These are phyloP conservation scores for Cephalopterus ornatus DNA, from an alignment of 2,113 vertebrate genomes.

Conservation along the genomic window DNA sequence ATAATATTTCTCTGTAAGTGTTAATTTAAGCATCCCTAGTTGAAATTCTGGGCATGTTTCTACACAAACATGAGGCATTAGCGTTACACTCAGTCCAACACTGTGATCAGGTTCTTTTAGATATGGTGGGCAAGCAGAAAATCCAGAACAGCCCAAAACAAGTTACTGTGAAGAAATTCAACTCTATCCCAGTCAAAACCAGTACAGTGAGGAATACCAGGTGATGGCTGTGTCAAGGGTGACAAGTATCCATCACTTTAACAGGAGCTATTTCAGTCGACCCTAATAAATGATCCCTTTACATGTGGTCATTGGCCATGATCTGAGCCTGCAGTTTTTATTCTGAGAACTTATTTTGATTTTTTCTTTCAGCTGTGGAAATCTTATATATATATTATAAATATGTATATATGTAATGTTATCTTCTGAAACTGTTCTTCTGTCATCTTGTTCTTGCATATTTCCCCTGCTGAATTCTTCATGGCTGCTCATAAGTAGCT, in stretches of 20 bases:
- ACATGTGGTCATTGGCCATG: not conserved
- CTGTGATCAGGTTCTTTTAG: not conserved
- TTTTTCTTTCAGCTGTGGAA: not conserved
- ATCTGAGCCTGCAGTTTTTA: not conserved
- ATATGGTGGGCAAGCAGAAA: not conserved
- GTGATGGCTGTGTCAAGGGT: too few relatives aligned
- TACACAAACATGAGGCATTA: rapidly evolving
- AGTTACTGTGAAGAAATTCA: not conserved
- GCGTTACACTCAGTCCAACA: not conserved
- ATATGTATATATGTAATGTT: not conserved
- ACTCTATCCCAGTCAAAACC: not conserved
- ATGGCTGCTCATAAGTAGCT: not conserved
- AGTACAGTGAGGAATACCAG: not conserved
- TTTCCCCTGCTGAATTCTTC: not conserved
- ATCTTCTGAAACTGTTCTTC: not conserved
- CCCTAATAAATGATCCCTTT: not conserved
- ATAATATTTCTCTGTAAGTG: not conserved
- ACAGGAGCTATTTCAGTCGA: not conserved
- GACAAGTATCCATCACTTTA: too few relatives aligned
- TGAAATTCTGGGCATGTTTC: not conserved
- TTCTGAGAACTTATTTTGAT: not conserved
- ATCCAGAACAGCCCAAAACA: not conserved
- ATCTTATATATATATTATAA: not conserved
- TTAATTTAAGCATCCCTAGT: not conserved
- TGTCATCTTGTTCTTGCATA: not conserved